Evolutionary conservation across 2,888 invertebrate species (phyloP).

Genomic region (Drosophila pullipes): DNA sequence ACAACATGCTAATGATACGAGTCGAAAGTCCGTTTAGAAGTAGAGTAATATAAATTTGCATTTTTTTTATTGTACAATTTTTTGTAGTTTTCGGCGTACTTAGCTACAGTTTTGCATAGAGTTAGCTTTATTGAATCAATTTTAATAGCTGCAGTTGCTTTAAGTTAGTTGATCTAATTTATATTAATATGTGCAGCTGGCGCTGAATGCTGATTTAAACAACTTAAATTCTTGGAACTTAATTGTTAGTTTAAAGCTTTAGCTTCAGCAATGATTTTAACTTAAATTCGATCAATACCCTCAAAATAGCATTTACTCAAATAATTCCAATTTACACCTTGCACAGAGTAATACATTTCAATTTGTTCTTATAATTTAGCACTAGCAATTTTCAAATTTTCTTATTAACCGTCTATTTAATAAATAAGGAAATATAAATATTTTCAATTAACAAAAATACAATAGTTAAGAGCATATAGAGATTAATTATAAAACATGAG

Average conservation of each 20-base stretch:
- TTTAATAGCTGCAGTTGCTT: neutral
- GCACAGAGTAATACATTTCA: neutral
- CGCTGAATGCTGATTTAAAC: neutral
- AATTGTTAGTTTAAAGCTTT: neutral
- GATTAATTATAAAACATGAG: neutral
- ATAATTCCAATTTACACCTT: neutral
- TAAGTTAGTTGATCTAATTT: neutral
- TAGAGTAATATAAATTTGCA: neutral
- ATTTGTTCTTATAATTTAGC: neutral
- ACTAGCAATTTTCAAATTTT: neutral
- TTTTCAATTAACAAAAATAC: neutral
- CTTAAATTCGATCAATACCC: neutral
- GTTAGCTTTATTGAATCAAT: neutral
- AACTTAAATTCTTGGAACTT: neutral
- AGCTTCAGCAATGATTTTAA: neutral
- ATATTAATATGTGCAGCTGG: neutral
- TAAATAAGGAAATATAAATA: neutral
- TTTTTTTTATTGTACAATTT: neutral
- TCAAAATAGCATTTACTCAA: neutral
- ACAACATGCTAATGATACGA: slow-evolving; percentile 23
- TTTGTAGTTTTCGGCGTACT: neutral
- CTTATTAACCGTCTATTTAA: neutral
- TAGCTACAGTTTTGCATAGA: neutral
- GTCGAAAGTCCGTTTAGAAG: slow-evolving; percentile 3
- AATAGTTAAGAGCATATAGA: neutral